Conservation (phyloP, 2,888 invertebrate genomes). For the Hydrotaea cyrtoneurina region DNA sequence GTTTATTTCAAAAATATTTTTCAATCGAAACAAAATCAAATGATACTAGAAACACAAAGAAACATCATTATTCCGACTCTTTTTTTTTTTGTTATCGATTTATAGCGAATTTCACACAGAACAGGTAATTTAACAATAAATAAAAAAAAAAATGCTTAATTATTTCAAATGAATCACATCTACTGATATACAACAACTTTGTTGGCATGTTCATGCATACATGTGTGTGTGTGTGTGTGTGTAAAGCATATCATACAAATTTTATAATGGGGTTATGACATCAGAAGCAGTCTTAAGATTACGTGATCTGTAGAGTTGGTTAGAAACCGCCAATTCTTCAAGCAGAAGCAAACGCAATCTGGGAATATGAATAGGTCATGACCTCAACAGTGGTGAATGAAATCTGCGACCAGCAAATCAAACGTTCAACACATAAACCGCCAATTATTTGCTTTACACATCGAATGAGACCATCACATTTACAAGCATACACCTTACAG, state of each 20-base stretch:
- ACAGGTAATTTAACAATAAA: constrained; percentile 15
- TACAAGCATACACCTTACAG: no score
- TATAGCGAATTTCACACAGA: neutral
- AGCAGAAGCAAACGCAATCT: neutral
- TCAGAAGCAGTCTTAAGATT: constrained; percentile 6
- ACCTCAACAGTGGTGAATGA: no score
- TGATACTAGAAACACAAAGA: neutral
- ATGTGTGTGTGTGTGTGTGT: neutral
- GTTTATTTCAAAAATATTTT: no score
- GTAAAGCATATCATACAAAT: neutral
- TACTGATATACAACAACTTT: neutral
- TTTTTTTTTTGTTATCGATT: neutral
- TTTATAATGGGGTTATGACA: constrained; percentile 19
- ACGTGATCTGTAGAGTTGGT: neutral
- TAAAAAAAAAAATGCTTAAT: neutral
- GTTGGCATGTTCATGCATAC: neutral
- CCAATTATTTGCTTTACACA: no score
- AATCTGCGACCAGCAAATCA: no score
- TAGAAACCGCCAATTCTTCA: neutral
- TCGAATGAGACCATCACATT: no score
- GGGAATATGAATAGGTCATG: no score
- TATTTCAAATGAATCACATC: constrained; percentile 21
- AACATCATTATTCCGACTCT: neutral
- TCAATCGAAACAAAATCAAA: neutral
- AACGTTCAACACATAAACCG: no score